A percentile compares a stretch with the other conserved stretches of the same genome.
phyloP scores from a whole-genome alignment of 2,888 invertebrate species.

The Neria commutata region DNA sequence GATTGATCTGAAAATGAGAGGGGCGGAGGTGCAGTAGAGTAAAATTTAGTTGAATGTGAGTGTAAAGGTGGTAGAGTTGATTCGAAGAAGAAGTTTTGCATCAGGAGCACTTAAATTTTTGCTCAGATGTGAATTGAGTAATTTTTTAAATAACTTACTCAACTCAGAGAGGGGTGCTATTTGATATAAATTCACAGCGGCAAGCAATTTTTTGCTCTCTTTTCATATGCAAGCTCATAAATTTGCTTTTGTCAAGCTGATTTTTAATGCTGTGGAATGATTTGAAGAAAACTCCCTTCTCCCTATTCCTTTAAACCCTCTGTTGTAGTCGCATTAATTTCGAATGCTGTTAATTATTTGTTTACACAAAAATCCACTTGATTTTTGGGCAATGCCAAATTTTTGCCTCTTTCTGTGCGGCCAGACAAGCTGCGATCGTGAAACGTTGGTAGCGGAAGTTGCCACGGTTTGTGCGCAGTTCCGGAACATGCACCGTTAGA shows the following conservation, averaged over 20 bases:
- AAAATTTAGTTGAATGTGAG: background rate
- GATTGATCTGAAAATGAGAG: too few species aligned
- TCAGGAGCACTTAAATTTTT: too few species aligned
- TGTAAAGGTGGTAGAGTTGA: too few species aligned
- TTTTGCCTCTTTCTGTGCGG: background rate
- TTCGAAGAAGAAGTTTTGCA: too few species aligned
- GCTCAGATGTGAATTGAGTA: too few species aligned
- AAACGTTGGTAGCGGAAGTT: constrained; percentile 15
- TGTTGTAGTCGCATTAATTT: background rate
- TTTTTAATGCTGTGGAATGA: too few species aligned
- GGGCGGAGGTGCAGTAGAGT: too few species aligned
- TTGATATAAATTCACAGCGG: too few species aligned
- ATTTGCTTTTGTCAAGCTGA: background rate
- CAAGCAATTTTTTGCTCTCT: background rate
- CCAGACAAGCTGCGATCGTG: background rate
- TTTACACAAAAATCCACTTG: constrained; percentile 20
- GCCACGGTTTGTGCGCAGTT: constrained; percentile 30
- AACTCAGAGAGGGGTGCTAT: too few species aligned
- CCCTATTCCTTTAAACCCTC: background rate
- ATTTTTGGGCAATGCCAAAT: constrained; percentile 8
- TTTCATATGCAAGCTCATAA: background rate
- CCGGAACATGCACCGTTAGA: constrained; percentile 26
- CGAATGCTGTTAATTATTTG: constrained; percentile 27
- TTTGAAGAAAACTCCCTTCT: background rate
- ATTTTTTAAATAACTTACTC: too few species aligned